Percentiles rank a stretch among this genome's conserved stretches.
phyloP scores from a whole-genome alignment of 2,888 invertebrate genomes.

The Adelognathus sp. region DNA sequence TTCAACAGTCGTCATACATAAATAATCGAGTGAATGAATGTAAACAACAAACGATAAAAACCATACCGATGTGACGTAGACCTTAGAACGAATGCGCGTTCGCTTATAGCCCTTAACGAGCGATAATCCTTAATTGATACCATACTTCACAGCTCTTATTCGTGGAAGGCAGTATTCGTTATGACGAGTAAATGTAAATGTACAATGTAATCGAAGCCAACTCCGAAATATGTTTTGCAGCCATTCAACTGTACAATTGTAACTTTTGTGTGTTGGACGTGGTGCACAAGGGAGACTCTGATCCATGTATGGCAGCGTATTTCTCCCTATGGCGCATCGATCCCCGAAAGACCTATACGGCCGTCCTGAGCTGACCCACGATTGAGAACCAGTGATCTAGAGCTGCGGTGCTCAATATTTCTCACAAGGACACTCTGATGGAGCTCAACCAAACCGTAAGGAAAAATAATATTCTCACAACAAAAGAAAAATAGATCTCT shows the following conservation, averaged over 20 bases:
- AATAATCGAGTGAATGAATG: conserved; percentile 24
- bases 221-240: conserved; percentile 65
- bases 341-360: no score
- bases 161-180: conserved; percentile 77
- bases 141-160: conserved; percentile 73
- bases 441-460: no score
- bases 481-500: no score
- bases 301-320: no score
- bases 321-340: no score
- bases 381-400: no score
- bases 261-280: conserved; percentile 53
- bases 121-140: conserved; percentile 60
- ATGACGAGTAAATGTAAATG: conserved; percentile 67
- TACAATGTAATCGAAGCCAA: conserved; percentile 66
- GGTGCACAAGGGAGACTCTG: conserved; percentile 53
- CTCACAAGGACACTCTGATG: no score
- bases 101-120: conserved; percentile 46
- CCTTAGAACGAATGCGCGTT: conserved; percentile 37
- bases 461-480: no score
- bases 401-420: no score
- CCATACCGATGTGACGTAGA: conserved; percentile 34
- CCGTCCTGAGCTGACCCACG: no score
- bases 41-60: conserved; percentile 27
- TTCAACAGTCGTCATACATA: conserved; percentile 24
- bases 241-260: conserved; percentile 59